Conservation (phyloP, 2,113 vertebrate species). For the Chrysemys picta region DNA sequence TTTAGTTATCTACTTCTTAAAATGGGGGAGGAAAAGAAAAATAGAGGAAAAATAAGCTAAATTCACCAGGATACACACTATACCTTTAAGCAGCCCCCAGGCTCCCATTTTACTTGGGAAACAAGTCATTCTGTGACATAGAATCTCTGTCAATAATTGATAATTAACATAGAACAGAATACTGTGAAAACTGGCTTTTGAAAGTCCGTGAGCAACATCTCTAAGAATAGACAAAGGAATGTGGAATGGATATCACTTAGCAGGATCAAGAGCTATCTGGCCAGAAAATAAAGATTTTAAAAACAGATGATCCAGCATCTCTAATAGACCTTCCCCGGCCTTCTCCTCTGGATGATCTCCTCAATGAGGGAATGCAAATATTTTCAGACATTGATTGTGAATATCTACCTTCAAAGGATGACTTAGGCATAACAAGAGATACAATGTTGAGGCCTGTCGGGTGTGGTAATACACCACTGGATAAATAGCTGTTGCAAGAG, state of each 20-base stretch:
- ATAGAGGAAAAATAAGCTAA: not conserved
- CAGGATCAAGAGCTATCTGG: not conserved
- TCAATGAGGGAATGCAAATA: not conserved
- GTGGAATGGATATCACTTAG: rapidly evolving
- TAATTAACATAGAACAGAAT: not conserved
- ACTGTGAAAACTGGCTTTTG: not conserved
- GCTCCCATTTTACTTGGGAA: not conserved
- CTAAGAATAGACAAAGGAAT: not conserved
- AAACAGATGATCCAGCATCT: not conserved
- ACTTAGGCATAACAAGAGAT: not conserved
- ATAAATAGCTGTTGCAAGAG: not conserved
- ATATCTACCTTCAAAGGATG: not conserved
- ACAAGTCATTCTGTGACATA: not conserved
- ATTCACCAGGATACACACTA: not conserved
- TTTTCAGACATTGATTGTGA: not conserved
- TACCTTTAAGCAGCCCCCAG: not conserved
- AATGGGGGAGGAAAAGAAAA: not conserved
- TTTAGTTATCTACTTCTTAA: not conserved
- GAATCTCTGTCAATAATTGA: not conserved
- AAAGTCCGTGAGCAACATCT: not conserved
- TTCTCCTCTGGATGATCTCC: rapidly evolving
- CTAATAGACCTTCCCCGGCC: not conserved
- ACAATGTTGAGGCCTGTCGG: not conserved
- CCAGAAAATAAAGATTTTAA: not conserved
- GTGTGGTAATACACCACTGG: not conserved